Base-by-base conservation (phyloP, 2,888 invertebrate genomes). In the Cyclophora albipunctata region DNA sequence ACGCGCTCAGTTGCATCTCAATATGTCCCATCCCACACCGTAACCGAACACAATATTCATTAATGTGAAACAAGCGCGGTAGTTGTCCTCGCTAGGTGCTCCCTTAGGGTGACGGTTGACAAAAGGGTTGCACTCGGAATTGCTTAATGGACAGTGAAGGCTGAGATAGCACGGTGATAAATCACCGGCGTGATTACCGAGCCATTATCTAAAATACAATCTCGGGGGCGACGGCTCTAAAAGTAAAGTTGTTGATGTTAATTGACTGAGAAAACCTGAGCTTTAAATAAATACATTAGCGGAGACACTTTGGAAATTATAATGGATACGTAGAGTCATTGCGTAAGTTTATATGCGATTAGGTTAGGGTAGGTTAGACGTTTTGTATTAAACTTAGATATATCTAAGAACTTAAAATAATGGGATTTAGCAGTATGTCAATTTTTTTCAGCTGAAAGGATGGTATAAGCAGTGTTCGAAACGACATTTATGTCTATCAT, bases 111-210 rank as follows among this genome's bases (percentile, higher is more conserved):
- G 57, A 54, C 57, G 49, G 50, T 45, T 47, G 47, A 81, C 80
- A 84, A 84, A 37, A 86, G 86, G 87, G 86, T 82, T 87, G 82
- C 76, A 71, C 67, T 71, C 67, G 62, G 75, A 69, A 85, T 86
- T 87, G 89, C 81, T 79, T 88, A 89, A 89, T 89, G 89, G 89
- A 85, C 84, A 81, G 87, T 83, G 85, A 89, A 87, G 85, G 79
- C 81, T 78, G 79, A 79, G 89, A 89, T 88, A 86, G 79, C 78
- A 65, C 63, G 53, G 83, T 89, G 89, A 89, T 89, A 88, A 88
- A 89, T 89, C 88, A 89, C 87, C 78, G 58, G 55, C 69, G 76
- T 84, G 85, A 87, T 87, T 87, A 87, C 85, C 62, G 72, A 71
- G 67, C 85, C 84, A 85, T 86, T 87, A 87, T 86, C 86, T 87